Evolutionary conservation across 2,113 vertebrate genomes (phyloP), one percentile per base, ranked within the genome.

Genomic region (Motacilla tschutschensis): DNA sequence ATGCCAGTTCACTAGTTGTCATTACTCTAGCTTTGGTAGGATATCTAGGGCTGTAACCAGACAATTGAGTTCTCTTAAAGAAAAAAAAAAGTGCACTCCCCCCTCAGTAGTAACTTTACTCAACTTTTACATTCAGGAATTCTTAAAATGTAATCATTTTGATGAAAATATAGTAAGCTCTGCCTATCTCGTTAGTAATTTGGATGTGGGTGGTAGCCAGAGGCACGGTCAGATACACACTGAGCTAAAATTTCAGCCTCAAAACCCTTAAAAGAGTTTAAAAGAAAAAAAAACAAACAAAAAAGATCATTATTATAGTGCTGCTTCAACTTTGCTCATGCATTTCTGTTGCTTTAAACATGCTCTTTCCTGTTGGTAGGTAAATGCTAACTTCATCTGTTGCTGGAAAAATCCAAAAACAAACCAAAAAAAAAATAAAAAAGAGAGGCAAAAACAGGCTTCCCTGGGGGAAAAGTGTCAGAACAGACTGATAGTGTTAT

Each of bases 11-110:
- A 97, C 95, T 95, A 97, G 95, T 96, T 96, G 97, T 96, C 95
- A 87, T 97, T 96, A 95, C 94, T 98, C 97, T 98, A 98, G 98
- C 98, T 99, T 99, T 99, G 98, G 98, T 98, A 98, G 97, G 97
- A 97, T 90, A 97, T 95, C 97, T 98, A 97, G 97, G 97, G 98
- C 95, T 97, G 96, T 97, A 97, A 98, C 95, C 96, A 97, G 97
- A 97, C 95, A 97, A 96, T 90, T 95, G 91, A 94, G 69, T 91
- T 95, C 87, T 96, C 95, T 93, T 94, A 91, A 92, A 96, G 95
- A 58, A 91, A 79, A 76, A 90, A 33, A 98, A 91, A 91, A 88
- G 98, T 98, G 98, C 98, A 98, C 98, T 98, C 98, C 98, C 98
- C 93, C 89, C 93, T 93, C 95, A 96, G 95, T 95, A 96, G 94